Evolutionary conservation across 2,888 invertebrate species (phyloP).

Genomic region (Synanthedon formicaeformis): DNA sequence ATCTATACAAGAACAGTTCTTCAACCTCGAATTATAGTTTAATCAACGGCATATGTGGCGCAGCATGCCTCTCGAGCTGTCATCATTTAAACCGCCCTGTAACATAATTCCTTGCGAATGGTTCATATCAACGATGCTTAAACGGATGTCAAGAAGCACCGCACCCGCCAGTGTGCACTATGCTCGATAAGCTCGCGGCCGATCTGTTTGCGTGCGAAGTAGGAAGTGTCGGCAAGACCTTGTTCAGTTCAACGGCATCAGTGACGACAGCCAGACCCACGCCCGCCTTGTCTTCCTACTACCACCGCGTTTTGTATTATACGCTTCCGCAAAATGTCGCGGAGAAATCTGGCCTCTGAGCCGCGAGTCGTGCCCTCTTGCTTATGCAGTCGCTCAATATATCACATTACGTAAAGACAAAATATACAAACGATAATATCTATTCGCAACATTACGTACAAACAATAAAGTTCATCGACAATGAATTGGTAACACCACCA

Average conservation of each 20-base stretch:
- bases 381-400: too few species aligned
- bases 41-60: too few species aligned
- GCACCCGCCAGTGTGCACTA: slow-evolving; percentile 12
- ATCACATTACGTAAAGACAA: too few species aligned
- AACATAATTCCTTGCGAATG: too few species aligned
- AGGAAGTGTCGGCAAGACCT: slow-evolving; percentile 45
- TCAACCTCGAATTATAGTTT: too few species aligned
- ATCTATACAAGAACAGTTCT: too few species aligned
- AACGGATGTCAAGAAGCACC: slow-evolving; percentile 2
- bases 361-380: slow-evolving; percentile 25
- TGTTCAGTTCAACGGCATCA: slow-evolving; percentile 43
- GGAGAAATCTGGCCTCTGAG: slow-evolving; percentile 50
- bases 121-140: too few species aligned
- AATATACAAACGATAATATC: not conserved
- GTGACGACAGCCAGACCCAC: slow-evolving; percentile 24
- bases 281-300: slow-evolving; percentile 14
- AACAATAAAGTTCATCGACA: slow-evolving; percentile 10
- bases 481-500: slow-evolving; percentile 10
- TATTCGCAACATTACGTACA: slow-evolving; percentile 2
- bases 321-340: slow-evolving; percentile 33
- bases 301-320: slow-evolving; percentile 21
- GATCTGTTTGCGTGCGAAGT: slow-evolving; percentile 25
- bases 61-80: too few species aligned
- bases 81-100: too few species aligned
- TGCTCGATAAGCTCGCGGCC: slow-evolving; percentile 16